phyloP scores from a whole-genome alignment of 2,888 invertebrate genomes.

The Chesias legatella region DNA sequence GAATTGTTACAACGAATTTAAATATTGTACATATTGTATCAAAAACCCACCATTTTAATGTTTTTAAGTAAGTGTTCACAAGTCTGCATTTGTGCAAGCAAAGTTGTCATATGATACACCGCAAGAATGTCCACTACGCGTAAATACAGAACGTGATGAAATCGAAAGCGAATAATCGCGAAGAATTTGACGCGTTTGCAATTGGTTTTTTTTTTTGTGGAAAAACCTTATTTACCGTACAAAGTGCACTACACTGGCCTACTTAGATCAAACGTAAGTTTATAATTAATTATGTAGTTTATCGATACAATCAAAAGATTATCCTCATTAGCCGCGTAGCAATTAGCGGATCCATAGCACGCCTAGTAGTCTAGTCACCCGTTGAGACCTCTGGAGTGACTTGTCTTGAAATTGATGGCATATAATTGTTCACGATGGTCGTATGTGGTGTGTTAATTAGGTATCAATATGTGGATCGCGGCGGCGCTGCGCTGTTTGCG shows the following conservation, averaged over 20 bases:
- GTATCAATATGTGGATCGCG: constrained; percentile 51
- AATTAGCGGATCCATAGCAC: constrained; percentile 44
- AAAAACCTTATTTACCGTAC: constrained; percentile 19
- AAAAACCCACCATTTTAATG: too few species aligned
- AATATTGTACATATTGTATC: too few species aligned
- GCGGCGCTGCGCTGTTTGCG: too few species aligned
- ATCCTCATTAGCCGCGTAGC: constrained; percentile 43
- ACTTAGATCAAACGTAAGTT: too few species aligned
- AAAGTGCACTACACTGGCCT: not conserved
- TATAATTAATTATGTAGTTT: too few species aligned
- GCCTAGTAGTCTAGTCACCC: constrained; percentile 13
- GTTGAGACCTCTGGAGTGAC: constrained; percentile 8
- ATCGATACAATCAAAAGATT: too few species aligned
- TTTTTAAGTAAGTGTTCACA: too few species aligned
- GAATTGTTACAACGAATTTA: too few species aligned
- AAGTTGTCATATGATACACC: constrained; percentile 48
- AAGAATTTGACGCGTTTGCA: constrained; percentile 54
- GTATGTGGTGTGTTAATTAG: constrained; percentile 41
- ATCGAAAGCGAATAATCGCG: too few species aligned
- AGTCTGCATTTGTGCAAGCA: constrained; percentile 39
- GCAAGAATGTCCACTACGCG: constrained; percentile 54
- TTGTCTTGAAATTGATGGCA: not conserved
- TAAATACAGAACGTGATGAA: constrained; percentile 54
- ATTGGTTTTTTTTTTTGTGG: constrained; percentile 20
- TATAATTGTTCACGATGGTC: constrained; percentile 4